Conservation (phyloP, 2,888 invertebrate species). For the Nasonovia ribisnigri region DNA sequence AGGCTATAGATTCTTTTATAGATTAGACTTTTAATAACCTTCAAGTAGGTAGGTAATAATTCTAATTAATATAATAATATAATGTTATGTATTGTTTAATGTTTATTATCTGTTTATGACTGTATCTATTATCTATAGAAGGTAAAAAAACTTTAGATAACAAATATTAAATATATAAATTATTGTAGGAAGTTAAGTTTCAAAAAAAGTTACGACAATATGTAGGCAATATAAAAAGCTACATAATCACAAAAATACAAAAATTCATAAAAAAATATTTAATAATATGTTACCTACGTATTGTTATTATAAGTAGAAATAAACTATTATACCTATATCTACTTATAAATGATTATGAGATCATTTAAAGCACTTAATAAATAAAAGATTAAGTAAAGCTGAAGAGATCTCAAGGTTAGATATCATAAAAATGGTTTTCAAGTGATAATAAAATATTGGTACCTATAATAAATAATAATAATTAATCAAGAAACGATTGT, state of each 20-base stretch:
- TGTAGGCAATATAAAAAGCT: neutral
- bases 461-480: neutral
- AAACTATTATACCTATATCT: neutral
- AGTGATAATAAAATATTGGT: constrained; percentile 1
- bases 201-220: neutral
- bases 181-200: neutral
- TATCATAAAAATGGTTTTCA: neutral
- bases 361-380: neutral
- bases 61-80: neutral
- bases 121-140: neutral
- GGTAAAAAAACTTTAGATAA: neutral
- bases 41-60: neutral
- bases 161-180: neutral
- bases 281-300: neutral
- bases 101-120: neutral
- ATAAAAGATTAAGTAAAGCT: neutral
- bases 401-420: constrained; percentile 17
- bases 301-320: neutral
- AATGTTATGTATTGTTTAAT: neutral
- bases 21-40: constrained; percentile 14
- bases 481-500: neutral
- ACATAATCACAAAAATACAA: neutral
- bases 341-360: neutral
- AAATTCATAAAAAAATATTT: neutral
- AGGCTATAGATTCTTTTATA: neutral